Percentiles rank a stretch among this genome's conserved stretches.
phyloP scores from a whole-genome alignment of 2,797 vertebrate species.

The Bradypus variegatus region DNA sequence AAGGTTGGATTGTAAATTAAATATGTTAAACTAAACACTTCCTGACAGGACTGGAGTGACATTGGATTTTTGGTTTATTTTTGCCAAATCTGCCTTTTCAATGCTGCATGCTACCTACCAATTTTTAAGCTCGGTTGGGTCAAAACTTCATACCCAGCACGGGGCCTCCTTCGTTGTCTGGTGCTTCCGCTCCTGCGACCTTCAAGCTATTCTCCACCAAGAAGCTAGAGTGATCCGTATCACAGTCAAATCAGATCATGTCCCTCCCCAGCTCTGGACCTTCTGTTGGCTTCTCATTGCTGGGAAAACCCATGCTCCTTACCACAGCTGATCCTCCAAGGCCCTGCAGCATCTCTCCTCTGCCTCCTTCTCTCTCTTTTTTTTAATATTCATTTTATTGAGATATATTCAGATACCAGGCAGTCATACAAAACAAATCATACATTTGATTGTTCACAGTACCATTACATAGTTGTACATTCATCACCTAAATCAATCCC shows the following conservation, averaged over 20 bases:
- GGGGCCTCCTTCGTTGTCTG: not conserved
- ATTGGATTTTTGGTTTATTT: not conserved
- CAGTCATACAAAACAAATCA: no score
- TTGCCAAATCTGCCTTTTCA: not conserved
- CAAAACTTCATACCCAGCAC: not conserved
- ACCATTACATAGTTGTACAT: no score
- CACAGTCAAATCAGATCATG: not conserved
- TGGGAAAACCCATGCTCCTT: not conserved
- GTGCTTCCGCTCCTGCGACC: not conserved
- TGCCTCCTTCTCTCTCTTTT: not conserved
- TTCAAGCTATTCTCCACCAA: not conserved
- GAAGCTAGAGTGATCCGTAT: not conserved
- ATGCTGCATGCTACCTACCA: not conserved
- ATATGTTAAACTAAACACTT: not conserved
- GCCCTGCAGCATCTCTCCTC: not conserved
- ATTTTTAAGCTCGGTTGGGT: not conserved
- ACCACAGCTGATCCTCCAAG: fast-evolving
- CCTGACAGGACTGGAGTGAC: not conserved
- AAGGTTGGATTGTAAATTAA: not conserved
- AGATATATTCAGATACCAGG: no score
- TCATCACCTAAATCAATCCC: no score
- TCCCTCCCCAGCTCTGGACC: not conserved
- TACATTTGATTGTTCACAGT: no score
- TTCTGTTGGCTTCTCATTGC: not conserved
- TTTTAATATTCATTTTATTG: no score